Evolutionary conservation across 2,888 invertebrate species (phyloP).

Genomic region (Cataglyphis albicans): DNA sequence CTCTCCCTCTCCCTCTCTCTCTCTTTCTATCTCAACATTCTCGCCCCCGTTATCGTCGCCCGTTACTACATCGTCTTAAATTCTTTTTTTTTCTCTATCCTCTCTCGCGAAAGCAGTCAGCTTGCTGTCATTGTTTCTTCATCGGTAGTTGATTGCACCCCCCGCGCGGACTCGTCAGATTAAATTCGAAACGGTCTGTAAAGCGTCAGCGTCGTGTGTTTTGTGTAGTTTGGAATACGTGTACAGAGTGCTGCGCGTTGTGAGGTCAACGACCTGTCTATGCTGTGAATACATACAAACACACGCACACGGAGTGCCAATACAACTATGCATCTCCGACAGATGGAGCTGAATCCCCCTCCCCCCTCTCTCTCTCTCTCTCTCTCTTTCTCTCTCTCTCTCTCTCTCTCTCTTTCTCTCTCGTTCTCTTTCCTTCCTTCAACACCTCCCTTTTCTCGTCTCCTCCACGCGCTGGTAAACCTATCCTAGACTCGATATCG

Average conservation of each 20-base stretch:
- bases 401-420: conserved; percentile 43
- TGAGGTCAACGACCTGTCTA: conserved; percentile 84
- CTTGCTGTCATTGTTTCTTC: conserved; percentile 49
- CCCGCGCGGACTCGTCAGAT: conserved; percentile 70
- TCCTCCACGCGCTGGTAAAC: conserved; percentile 59
- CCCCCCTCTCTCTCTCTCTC: conserved; percentile 49
- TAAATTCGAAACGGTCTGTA: conserved; percentile 80
- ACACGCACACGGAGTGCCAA: conserved; percentile 70
- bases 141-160: conserved; percentile 63
- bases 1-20: conserved; percentile 38
- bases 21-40: conserved; percentile 33
- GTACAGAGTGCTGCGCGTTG: conserved; percentile 82
- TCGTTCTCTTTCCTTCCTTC: conserved; percentile 61
- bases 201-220: conserved; percentile 77
- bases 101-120: conserved; percentile 26
- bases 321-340: conserved; percentile 79
- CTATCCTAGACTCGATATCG: conserved; percentile 77
- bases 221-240: conserved; percentile 83
- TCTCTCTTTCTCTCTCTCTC: conserved; percentile 47
- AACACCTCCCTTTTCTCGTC: conserved; percentile 44
- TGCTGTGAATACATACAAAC: conserved; percentile 70
- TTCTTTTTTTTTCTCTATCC: conserved; percentile 31
- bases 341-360: conserved; percentile 79
- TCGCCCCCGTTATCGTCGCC: neutral
- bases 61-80: conserved; percentile 67